These are phyloP conservation scores for Percina caprodes DNA, from an alignment of 2,113 vertebrate genomes.

Conservation along the genomic window DNA sequence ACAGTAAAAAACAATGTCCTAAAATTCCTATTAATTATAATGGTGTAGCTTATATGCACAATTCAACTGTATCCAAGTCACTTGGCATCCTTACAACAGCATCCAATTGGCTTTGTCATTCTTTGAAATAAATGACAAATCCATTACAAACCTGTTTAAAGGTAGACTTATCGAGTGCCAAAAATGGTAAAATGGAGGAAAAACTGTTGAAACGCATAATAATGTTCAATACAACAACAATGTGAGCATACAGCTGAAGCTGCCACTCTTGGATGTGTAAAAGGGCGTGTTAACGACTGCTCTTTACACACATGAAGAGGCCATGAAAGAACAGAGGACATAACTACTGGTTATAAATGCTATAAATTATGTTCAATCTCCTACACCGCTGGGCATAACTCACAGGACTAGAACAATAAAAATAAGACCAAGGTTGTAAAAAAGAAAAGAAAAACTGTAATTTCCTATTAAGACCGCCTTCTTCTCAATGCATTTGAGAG, in stretches of 20 bases:
- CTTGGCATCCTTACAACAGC: too few relatives aligned
- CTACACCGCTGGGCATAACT: not conserved
- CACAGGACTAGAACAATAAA: slow-evolving; percentile 13
- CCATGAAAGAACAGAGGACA: not conserved
- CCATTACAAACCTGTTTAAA: too few relatives aligned
- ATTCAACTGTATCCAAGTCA: too few relatives aligned
- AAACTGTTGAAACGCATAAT: not conserved
- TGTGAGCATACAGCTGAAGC: not conserved
- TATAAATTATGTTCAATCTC: not conserved
- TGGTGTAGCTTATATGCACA: too few relatives aligned
- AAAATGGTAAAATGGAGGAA: too few relatives aligned
- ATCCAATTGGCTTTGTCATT: too few relatives aligned
- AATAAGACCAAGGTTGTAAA: not conserved
- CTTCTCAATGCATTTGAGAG: not conserved
- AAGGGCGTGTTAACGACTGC: not conserved
- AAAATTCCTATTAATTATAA: too few relatives aligned
- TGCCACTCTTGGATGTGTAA: not conserved
- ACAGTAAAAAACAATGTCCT: too few relatives aligned
- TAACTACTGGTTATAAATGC: not conserved
- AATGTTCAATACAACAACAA: too few relatives aligned
- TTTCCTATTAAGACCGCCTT: slow-evolving; percentile 1
- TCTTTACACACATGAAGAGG: not conserved
- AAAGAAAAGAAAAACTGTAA: not conserved
- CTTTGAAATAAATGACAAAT: too few relatives aligned
- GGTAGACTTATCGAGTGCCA: too few relatives aligned